phyloP scores from a whole-genome alignment of 2,888 invertebrate genomes.

The Hoplodrina blanda region DNA sequence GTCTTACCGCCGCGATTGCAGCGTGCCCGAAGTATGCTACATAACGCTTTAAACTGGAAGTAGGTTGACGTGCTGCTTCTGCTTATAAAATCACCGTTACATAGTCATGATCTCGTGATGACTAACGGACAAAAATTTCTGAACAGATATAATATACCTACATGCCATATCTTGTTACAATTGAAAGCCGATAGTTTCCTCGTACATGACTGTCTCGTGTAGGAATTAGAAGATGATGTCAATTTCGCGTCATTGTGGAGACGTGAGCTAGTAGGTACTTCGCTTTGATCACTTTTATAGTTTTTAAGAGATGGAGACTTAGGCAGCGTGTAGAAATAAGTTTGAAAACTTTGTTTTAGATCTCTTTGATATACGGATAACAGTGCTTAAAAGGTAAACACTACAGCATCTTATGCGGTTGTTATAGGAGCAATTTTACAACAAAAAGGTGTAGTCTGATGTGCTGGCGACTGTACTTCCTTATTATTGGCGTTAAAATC shows the following conservation, averaged over 20 bases:
- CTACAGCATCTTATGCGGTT: too few relatives aligned
- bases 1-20: too few relatives aligned
- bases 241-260: constrained; percentile 42
- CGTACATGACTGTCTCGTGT: constrained; percentile 40
- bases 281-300: constrained; percentile 20
- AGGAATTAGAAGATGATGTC: constrained; percentile 56
- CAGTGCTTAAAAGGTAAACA: too few relatives aligned
- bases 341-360: too few relatives aligned
- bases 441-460: too few relatives aligned
- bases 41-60: constrained; percentile 53
- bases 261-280: constrained; percentile 30
- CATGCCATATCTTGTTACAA: constrained; percentile 50
- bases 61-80: constrained; percentile 59
- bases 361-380: too few relatives aligned
- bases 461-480: neutral
- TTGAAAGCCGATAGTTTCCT: constrained; percentile 45
- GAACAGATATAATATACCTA: constrained; percentile 39
- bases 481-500: constrained; percentile 13
- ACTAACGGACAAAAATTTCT: constrained; percentile 56
- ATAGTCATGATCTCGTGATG: constrained; percentile 49
- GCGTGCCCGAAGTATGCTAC: too few relatives aligned
- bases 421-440: too few relatives aligned
- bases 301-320: neutral
- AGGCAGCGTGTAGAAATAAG: too few relatives aligned
- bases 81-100: constrained; percentile 61